Evolutionary conservation across 2,888 invertebrate genomes (phyloP), one percentile per base, ranked within the genome.

Genomic region (Apamea sordens): DNA sequence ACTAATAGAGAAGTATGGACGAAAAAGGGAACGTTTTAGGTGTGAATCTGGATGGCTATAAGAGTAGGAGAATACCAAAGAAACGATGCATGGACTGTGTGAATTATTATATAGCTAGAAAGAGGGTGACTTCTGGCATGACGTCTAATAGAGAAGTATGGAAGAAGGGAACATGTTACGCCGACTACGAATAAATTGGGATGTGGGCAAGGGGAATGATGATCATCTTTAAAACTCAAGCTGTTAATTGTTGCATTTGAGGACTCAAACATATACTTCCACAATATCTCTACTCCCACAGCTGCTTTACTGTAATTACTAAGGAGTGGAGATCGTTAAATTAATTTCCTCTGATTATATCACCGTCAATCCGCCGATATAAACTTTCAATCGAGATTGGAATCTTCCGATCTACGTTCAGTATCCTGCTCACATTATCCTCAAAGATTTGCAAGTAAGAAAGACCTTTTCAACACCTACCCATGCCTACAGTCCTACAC

Each of bases 361-460:
- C 59, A 50, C 13, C 28, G 15, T 5, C n/a, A 53, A 50, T 32
- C 18, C 0, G 18, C 4, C 7, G 18, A 65, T 21, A 65, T 18
- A n/a, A 76, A 47, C 28, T 21, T 77, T 36, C 28, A 44, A 61
- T 53, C 32, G 24, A 8, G 36, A 21, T 59, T n/a, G 47, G 15
- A n/a, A 71, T 36, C 36, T 59, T 36, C 24, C 28, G n/a, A 68
- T 36, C 24, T 15, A 56, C 21, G 11, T 28, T 5, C 53, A 44
- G 18, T 18, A 73, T 70, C 64, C 59, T 85, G 85, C 73, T 70
- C 65, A 53, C 63, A 59, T 82, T 79, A 79, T 79, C 69, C 72
- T 73, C 15, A 73, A 72, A 85, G 8, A 47, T 85, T 78, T 74
- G 64, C 64, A 77, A 56, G 13, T 56, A 47, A 73, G 73, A 77